Base-by-base conservation (phyloP, 2,888 invertebrate genomes). In the Oscheius onirici region DNA sequence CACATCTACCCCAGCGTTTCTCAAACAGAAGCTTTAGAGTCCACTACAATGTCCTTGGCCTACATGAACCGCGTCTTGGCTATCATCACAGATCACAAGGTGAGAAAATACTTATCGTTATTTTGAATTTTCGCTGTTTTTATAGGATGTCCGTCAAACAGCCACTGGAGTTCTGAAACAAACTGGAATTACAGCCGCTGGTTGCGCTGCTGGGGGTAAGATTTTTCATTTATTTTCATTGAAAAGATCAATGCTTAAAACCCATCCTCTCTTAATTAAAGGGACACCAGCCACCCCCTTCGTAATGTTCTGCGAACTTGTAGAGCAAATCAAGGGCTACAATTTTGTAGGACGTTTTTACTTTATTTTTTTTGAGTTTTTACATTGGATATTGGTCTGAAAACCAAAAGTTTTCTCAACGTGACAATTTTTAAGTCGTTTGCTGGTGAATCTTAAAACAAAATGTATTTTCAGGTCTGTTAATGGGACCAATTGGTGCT, bases 121-220 rank as follows among this genome's bases (percentile, higher is more conserved):
- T 26, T 44, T 43, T 40, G 10, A 43, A 61, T 11, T 17, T 34
- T 54, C 40, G 11, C 41, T 15, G 6, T 3, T 58, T n/a, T 69
- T 63, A 24, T 34, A 70, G 70, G 55, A 52, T 26, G 20, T 70
- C 24, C 51, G 63, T 6, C 34, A 40, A 2, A 70, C 70, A 5
- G 63, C 63, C 1, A 28, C 41, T 2, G 70, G 70, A 20, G 70
- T 70, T 13, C 26, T 57, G 2, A 70, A 70, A 22, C 70, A 70
- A 20, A 70, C 70, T 15, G 70, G 70, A 26, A 51, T 51, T n/a
- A 63, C 70, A 3, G 70, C 70, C n/a, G 52, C 46, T 10, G 70
- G 70, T 24, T 44, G 49, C 17, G 70, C 55, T 10, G 57, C 55
- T 24, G 70, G 70, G 22, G 70, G 70, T 68, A 22, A n/a, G n/a